A percentile compares a stretch with the other conserved stretches of the same genome.
phyloP scores from a whole-genome alignment of 2,888 invertebrate genomes.

The Gortyna flavago region DNA sequence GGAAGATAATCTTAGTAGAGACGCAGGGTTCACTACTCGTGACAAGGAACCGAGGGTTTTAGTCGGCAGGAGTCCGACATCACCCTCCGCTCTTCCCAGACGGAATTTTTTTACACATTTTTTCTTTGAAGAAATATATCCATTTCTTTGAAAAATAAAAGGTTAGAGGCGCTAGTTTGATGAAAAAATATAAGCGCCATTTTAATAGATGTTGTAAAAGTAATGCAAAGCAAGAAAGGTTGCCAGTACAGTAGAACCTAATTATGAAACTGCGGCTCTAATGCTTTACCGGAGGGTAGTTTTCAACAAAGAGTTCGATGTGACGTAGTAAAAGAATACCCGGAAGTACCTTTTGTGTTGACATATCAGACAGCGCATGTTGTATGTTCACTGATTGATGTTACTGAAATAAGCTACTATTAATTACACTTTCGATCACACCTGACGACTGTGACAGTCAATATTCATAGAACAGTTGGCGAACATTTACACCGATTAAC shows the following conservation, averaged over 20 bases:
- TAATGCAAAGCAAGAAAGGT: neutral
- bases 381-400: neutral
- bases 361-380: neutral
- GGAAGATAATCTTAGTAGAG: neutral
- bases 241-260: neutral
- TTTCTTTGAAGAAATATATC: too few species aligned
- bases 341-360: neutral
- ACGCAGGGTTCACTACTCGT: neutral
- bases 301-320: neutral
- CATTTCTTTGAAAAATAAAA: too few species aligned
- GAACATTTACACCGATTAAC: constrained; percentile 7
- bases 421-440: neutral
- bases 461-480: constrained; percentile 42
- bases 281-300: too few species aligned
- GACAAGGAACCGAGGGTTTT: neutral
- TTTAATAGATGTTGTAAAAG: neutral
- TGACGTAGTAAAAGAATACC: neutral
- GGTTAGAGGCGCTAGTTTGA: neutral
- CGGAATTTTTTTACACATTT: too few species aligned
- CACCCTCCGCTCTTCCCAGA: neutral
- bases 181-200: too few species aligned
- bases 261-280: too few species aligned
- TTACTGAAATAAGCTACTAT: neutral
- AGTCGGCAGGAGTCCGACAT: neutral
- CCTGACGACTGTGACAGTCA: neutral